Percentiles rank a stretch among this genome's conserved stretches.
Conservation (phyloP, 2,797 vertebrate genomes). For the Xiphorhynchus erythropygius region DNA sequence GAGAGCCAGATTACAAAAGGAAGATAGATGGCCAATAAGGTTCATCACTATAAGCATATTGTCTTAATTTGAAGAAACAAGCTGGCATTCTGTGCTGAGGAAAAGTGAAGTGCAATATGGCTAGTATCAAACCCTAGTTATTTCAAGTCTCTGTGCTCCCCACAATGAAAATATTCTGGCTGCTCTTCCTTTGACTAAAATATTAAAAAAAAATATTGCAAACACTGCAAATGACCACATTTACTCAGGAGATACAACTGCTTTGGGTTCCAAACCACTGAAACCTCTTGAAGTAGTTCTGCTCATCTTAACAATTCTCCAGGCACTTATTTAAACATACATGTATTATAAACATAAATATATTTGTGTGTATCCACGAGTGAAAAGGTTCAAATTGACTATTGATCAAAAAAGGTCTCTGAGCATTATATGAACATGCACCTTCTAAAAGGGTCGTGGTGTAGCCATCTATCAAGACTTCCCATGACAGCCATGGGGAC, state of each 20-base stretch:
- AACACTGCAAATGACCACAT: neutral
- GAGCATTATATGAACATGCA: neutral
- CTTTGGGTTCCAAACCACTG: neutral
- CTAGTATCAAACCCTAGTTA: constrained; percentile 24
- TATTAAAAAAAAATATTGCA: neutral
- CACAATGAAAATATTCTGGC: constrained; percentile 45
- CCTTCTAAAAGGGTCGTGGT: constrained; percentile 40
- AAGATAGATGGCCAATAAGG: constrained; percentile 70
- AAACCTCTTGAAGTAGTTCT: neutral
- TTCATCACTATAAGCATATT: constrained; percentile 73
- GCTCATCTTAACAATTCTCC: neutral
- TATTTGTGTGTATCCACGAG: neutral
- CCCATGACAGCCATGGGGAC: constrained; percentile 30
- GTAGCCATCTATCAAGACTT: constrained; percentile 55
- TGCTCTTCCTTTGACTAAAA: constrained; percentile 42
- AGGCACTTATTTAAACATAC: neutral
- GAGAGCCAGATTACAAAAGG: constrained; percentile 80
- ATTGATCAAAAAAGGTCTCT: constrained; percentile 58
- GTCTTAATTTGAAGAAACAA: constrained; percentile 77
- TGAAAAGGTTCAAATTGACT: constrained; percentile 10
- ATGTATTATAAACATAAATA: neutral
- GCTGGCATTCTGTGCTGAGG: constrained; percentile 61
- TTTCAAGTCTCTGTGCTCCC: neutral
- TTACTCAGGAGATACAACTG: neutral
- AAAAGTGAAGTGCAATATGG: constrained; percentile 54